These are phyloP conservation scores for Pachypanchax playfairii DNA, from an alignment of 2,113 vertebrate species.

Conservation along the genomic window DNA sequence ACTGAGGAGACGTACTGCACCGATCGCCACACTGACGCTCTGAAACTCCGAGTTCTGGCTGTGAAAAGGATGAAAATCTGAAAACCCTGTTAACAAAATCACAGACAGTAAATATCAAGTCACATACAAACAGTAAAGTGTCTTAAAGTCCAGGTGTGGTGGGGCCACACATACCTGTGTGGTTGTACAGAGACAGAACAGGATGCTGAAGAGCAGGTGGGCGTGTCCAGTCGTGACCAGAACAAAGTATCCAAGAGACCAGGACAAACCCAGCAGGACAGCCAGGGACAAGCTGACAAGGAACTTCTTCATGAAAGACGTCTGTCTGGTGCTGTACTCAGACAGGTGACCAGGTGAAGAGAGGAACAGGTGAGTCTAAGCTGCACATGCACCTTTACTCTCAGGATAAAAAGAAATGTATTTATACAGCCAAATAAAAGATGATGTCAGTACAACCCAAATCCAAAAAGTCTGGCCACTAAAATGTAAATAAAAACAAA, in stretches of 20 bases:
- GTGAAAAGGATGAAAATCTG: slow-evolving; percentile 71
- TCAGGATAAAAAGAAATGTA: neutral
- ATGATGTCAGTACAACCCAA: too few relatives aligned
- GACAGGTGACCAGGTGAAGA: neutral
- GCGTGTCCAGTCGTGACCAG: slow-evolving; percentile 31
- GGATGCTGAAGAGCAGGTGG: slow-evolving; percentile 60
- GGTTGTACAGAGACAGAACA: slow-evolving; percentile 77
- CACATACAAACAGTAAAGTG: neutral
- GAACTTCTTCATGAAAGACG: slow-evolving; percentile 58
- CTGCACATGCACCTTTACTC: neutral
- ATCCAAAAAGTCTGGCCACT: too few relatives aligned
- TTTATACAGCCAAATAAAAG: too few relatives aligned
- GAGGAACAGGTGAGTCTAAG: too few relatives aligned
- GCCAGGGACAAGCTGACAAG: slow-evolving; percentile 63
- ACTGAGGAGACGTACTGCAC: neutral
- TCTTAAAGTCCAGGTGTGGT: neutral
- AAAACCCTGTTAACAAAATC: slow-evolving; percentile 59
- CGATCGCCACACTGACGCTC: neutral
- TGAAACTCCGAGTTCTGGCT: slow-evolving; percentile 33
- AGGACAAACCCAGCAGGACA: slow-evolving; percentile 73
- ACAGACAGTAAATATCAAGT: too few relatives aligned
- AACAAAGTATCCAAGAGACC: slow-evolving; percentile 74
- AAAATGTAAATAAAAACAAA: too few relatives aligned
- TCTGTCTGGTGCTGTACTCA: neutral
- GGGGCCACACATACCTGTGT: slow-evolving; percentile 49